Conservation (phyloP, 1,140 invertebrate genomes). For the Drosophila leontia region DNA sequence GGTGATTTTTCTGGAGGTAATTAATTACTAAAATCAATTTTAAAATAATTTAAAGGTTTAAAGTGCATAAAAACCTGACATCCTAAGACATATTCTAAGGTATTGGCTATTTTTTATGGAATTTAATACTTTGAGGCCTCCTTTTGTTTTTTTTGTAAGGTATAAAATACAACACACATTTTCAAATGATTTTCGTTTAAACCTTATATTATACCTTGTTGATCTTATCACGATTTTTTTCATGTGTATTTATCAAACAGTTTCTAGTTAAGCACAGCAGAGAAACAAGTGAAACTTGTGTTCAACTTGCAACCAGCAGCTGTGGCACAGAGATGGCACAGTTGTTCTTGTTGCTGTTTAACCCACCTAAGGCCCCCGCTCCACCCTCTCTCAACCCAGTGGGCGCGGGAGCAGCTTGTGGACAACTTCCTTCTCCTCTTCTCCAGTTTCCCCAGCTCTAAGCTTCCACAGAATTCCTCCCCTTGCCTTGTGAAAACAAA, state of each 20-base stretch:
- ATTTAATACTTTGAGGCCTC: too few species aligned
- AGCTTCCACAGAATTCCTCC: conserved; percentile 34
- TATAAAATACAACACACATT: background rate
- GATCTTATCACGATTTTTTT: background rate
- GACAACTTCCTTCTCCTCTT: conserved; percentile 35
- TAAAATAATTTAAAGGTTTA: background rate
- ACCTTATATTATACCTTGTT: background rate
- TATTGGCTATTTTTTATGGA: too few species aligned
- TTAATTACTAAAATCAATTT: background rate
- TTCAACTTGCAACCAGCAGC: conserved; percentile 54
- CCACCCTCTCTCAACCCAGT: conserved; percentile 11
- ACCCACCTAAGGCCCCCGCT: conserved; percentile 14
- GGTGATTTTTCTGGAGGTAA: background rate
- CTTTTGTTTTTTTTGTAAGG: too few species aligned
- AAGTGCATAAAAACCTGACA: too few species aligned
- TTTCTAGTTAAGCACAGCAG: conserved; percentile 25
- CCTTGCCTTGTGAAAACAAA: conserved; percentile 51
- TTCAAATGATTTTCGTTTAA: background rate
- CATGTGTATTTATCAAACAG: conserved; percentile 3
- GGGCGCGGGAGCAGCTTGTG: conserved; percentile 12
- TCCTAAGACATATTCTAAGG: too few species aligned
- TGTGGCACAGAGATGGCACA: conserved; percentile 26
- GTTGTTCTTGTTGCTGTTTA: conserved; percentile 14
- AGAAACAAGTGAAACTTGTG: conserved; percentile 58
- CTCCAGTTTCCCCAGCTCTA: background rate